These are phyloP conservation scores for Eledona agricola DNA, from an alignment of 2,888 invertebrate species.

Conservation along the genomic window DNA sequence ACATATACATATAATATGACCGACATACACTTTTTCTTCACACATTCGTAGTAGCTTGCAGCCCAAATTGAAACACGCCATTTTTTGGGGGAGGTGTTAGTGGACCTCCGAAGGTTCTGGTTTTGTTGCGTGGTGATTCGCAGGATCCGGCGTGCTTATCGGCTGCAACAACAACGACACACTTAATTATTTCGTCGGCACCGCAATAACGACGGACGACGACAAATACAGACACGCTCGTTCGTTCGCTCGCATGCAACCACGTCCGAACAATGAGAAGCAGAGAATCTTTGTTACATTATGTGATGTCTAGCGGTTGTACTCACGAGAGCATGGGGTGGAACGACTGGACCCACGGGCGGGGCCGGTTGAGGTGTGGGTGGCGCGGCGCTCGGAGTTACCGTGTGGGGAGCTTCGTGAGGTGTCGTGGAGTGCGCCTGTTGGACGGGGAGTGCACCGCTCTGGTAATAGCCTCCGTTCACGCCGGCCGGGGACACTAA, in stretches of 20 bases:
- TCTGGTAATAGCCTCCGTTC: conserved; percentile 77
- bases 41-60: conserved; percentile 51
- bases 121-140: conserved; percentile 81
- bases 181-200: conserved; percentile 3
- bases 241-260: too few species aligned
- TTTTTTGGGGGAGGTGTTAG: conserved; percentile 62
- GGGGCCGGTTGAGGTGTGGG: conserved; percentile 63
- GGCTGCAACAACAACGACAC: conserved; percentile 67
- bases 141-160: conserved; percentile 83
- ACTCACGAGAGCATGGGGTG: conserved; percentile 56
- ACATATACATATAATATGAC: conserved; percentile 46
- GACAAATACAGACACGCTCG: too few species aligned
- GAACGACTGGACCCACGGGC: conserved; percentile 62
- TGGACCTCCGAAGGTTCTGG: conserved; percentile 87
- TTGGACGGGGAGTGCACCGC: conserved; percentile 79
- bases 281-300: conserved; percentile 45
- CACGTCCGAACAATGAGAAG: conserved; percentile 19
- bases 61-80: conserved; percentile 46
- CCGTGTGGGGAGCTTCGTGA: conserved; percentile 73
- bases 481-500: conserved; percentile 69
- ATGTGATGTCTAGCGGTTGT: conserved; percentile 44
- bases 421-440: conserved; percentile 90
- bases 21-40: conserved; percentile 50
- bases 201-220: conserved; percentile 2
- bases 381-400: conserved; percentile 64